These are phyloP conservation scores for Melieria omissa DNA, from an alignment of 2,888 invertebrate genomes.

Conservation along the genomic window DNA sequence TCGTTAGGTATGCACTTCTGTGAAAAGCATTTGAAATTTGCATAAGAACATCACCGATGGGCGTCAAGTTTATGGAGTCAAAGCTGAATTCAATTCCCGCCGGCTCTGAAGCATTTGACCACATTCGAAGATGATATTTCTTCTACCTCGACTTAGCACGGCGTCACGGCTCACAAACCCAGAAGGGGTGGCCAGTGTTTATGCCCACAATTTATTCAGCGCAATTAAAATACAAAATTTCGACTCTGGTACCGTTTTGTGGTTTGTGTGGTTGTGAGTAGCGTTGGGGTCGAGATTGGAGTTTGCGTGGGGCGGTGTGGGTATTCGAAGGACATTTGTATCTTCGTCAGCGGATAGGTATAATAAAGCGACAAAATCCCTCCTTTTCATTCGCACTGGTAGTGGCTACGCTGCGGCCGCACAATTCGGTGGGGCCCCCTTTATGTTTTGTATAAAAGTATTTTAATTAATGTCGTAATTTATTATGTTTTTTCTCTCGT, in stretches of 20 bases:
- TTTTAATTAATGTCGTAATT: conserved; percentile 59
- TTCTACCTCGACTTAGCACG: background rate
- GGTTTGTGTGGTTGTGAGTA: conserved; percentile 19
- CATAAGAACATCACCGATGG: conserved; percentile 43
- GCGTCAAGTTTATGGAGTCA: conserved; percentile 50
- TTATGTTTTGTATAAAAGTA: conserved; percentile 31
- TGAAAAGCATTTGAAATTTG: conserved; percentile 36
- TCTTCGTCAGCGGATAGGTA: background rate
- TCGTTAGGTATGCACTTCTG: no score
- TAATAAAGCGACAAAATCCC: conserved; percentile 46
- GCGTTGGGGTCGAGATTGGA: no score
- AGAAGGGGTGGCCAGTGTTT: conserved; percentile 38
- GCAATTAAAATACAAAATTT: conserved; percentile 61
- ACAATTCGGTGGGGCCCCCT: background rate
- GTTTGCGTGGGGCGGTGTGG: background rate
- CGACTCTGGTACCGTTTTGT: conserved; percentile 34
- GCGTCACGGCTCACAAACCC: background rate
- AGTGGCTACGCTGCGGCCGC: no score
- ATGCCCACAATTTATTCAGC: conserved; percentile 60
- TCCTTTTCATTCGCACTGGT: conserved; percentile 16
- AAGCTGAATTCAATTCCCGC: conserved; percentile 41
- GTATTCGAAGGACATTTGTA: background rate
- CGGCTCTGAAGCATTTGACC: conserved; percentile 57
- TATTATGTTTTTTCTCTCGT: conserved; percentile 45
- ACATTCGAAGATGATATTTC: conserved; percentile 47